phyloP scores from a whole-genome alignment of 2,797 vertebrate species.

The Pangasius macronema region DNA sequence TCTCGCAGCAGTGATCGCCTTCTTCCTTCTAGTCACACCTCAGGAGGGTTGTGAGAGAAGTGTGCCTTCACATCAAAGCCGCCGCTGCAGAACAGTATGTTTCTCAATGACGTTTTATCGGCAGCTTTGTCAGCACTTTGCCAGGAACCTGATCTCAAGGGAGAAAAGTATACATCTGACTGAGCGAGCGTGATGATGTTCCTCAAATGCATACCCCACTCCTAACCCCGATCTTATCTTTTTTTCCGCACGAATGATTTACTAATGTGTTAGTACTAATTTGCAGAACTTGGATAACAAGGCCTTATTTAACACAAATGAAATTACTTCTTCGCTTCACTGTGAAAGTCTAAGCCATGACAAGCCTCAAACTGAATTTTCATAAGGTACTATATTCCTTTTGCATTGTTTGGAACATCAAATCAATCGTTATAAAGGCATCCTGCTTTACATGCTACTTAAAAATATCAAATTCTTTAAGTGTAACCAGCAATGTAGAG shows the following conservation, averaged over 20 bases:
- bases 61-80: constrained; percentile 58
- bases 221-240: background rate
- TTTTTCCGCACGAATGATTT: background rate
- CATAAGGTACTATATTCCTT: too few species aligned
- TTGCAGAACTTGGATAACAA: too few species aligned
- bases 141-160: background rate
- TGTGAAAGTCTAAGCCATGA: background rate
- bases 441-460: background rate
- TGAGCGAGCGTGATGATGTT: background rate
- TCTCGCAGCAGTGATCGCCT: constrained; percentile 39
- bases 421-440: background rate
- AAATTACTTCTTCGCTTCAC: background rate
- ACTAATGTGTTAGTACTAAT: background rate
- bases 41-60: constrained; percentile 51
- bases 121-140: background rate
- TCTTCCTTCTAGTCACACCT: constrained; percentile 52
- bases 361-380: background rate
- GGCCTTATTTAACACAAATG: background rate
- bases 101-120: background rate
- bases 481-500: background rate
- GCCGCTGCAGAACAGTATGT: background rate
- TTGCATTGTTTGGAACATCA: background rate
- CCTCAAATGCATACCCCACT: background rate
- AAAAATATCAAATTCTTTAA: background rate
- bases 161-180: background rate